phyloP scores from a whole-genome alignment of 2,113 vertebrate genomes.

The Diglossa brunneiventris region DNA sequence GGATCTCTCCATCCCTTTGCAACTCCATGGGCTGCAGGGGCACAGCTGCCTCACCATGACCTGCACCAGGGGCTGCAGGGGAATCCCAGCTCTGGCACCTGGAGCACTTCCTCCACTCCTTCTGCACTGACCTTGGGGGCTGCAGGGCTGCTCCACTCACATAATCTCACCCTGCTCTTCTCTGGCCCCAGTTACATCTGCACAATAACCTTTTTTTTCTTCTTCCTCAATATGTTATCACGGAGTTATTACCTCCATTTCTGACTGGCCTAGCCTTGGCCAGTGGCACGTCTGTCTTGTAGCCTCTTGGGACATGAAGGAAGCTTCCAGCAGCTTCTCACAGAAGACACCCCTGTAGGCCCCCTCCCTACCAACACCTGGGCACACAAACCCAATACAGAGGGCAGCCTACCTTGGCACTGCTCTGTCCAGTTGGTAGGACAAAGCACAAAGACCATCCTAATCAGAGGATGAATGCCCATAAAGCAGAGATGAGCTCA shows the following conservation, averaged over 20 bases:
- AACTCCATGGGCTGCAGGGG: not conserved
- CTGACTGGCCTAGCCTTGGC: too few species aligned
- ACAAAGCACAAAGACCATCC: not conserved
- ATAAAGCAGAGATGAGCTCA: not conserved
- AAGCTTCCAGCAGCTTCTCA: not conserved
- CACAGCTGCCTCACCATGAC: fast-evolving
- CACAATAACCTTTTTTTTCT: not conserved
- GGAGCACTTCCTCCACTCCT: not conserved
- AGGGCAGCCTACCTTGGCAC: not conserved
- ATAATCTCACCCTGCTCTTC: not conserved
- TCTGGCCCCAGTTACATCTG: not conserved
- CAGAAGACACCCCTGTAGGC: not conserved
- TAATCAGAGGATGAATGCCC: not conserved
- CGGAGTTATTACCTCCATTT: fast-evolving
- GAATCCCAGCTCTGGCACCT: not conserved
- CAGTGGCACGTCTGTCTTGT: not conserved
- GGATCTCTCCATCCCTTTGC: fast-evolving
- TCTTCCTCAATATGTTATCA: not conserved
- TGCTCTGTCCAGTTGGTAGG: not conserved
- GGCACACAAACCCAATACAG: not conserved
- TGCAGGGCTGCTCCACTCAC: not conserved
- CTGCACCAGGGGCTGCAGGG: fast-evolving
- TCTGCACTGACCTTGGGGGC: not conserved
- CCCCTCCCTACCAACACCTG: not conserved
- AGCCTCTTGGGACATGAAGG: not conserved